These are phyloP conservation scores for Sphaerophoria taeniata DNA, from an alignment of 2,888 invertebrate species.

Conservation along the genomic window DNA sequence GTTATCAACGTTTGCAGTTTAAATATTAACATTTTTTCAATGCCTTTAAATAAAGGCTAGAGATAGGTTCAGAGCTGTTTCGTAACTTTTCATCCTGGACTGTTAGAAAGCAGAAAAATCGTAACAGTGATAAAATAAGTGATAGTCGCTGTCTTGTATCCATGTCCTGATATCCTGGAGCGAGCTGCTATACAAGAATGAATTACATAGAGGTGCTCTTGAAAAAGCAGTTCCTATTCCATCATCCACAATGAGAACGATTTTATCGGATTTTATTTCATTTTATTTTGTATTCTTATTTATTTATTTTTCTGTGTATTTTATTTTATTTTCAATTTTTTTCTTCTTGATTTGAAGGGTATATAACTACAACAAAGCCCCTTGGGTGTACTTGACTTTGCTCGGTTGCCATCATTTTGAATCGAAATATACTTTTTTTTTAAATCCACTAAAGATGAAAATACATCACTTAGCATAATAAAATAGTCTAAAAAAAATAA, in stretches of 20 bases:
- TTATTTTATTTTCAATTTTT: constrained; percentile 15
- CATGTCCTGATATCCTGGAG: constrained; percentile 61
- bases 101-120: not conserved
- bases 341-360: constrained; percentile 6
- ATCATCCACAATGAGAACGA: constrained; percentile 47
- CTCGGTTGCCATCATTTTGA: constrained; percentile 55
- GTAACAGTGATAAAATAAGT: constrained; percentile 56
- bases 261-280: constrained; percentile 69
- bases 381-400: constrained; percentile 38
- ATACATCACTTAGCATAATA: constrained; percentile 41
- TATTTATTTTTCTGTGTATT: not conserved
- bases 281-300: not conserved
- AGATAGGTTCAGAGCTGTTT: too few relatives aligned
- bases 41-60: too few relatives aligned
- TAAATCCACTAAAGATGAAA: constrained; percentile 28
- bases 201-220: constrained; percentile 48
- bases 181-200: constrained; percentile 51
- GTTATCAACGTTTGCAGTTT: too few relatives aligned
- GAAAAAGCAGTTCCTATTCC: constrained; percentile 42
- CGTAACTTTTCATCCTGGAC: not conserved
- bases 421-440: constrained; percentile 50
- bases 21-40: too few relatives aligned
- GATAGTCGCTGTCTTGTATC: constrained; percentile 72
- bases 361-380: not conserved
- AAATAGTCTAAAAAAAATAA: not conserved